Evolutionary conservation across 1,140 invertebrate species (phyloP).

Genomic region (Drosophila yakuba): DNA sequence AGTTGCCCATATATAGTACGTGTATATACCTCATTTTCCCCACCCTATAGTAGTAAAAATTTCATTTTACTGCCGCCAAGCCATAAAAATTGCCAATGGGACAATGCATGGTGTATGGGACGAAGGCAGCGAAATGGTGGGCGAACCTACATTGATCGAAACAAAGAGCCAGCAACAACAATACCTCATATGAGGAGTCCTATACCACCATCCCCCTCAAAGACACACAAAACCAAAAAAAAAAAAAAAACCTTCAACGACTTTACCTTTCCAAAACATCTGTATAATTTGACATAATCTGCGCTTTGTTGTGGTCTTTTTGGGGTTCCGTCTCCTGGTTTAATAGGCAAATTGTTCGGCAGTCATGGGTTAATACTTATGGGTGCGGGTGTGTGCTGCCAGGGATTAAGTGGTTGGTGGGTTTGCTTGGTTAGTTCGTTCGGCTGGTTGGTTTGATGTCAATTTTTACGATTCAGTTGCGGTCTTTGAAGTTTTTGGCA

Average conservation of each 20-base stretch:
- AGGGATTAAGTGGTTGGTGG: constrained; percentile 46
- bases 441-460: constrained; percentile 37
- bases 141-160: constrained; percentile 16
- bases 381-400: constrained; percentile 31
- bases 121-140: constrained; percentile 11
- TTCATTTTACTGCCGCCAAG: constrained; percentile 41
- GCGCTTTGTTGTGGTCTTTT: constrained; percentile 64
- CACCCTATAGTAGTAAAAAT: constrained; percentile 45
- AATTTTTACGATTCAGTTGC: constrained; percentile 55
- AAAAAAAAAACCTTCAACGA: not conserved
- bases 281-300: constrained; percentile 81
- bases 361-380: constrained; percentile 31
- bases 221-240: not conserved
- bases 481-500: constrained; percentile 49
- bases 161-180: constrained; percentile 29
- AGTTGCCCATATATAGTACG: constrained; percentile 36
- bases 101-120: constrained; percentile 41
- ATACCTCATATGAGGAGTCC: constrained; percentile 10
- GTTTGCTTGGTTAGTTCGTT: constrained; percentile 11
- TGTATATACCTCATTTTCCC: not conserved
- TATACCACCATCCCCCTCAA: not conserved
- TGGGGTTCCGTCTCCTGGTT: constrained; percentile 28
- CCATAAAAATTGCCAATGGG: constrained; percentile 70
- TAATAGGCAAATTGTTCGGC: constrained; percentile 53
- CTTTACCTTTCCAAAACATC: constrained; percentile 65